Evolutionary conservation across 2,797 vertebrate species (phyloP), one percentile per base, ranked within the genome.

Genomic region (Thunnus albacares): DNA sequence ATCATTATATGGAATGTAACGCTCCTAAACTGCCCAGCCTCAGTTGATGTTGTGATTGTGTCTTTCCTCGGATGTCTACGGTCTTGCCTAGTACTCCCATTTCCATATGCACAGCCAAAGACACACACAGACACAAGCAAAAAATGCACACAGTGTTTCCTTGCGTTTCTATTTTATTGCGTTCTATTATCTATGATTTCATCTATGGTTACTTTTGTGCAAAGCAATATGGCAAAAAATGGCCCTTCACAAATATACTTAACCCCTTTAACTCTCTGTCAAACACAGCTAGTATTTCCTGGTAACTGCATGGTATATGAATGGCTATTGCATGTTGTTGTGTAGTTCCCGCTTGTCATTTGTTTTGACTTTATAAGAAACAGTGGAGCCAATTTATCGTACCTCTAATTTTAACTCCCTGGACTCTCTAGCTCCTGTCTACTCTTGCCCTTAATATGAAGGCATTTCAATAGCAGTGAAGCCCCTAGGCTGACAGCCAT

Each of bases 1-100:
- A 96, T 96, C 94, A 95, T 96, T 95, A 95, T 83, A 91, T 94
- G 92, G 83, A 92, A 94, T 90, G 89, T 90, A 90, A 87, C 83
- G 64, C 91, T 94, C 71, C 87, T 87, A 89, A 91, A 83, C 81
- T 82, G 75, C 85, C 81, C 67, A 38, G 83, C 82, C 86, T 87
- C 8, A 69, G 82, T 89, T 83, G 87, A 82, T 89, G 88, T 84
- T 85, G 80, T 71, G 83, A 89, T 90, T 85, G 76, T 84, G 82
- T 82, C 82, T 87, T 87, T 89, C 83, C 82, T 87, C 63, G 8
- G 79, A 72, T 90, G 91, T 88, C 71, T 85, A 71, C 76, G 67
- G 83, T 78, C 61, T 82, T 77, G 69, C 68, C 82, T 24, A 65
- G 73, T 74, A 85, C 68, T 85, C 71, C 62, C 77, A 78, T 85